Conservation (phyloP, 2,888 invertebrate genomes). For the Zonitis immaculata region DNA sequence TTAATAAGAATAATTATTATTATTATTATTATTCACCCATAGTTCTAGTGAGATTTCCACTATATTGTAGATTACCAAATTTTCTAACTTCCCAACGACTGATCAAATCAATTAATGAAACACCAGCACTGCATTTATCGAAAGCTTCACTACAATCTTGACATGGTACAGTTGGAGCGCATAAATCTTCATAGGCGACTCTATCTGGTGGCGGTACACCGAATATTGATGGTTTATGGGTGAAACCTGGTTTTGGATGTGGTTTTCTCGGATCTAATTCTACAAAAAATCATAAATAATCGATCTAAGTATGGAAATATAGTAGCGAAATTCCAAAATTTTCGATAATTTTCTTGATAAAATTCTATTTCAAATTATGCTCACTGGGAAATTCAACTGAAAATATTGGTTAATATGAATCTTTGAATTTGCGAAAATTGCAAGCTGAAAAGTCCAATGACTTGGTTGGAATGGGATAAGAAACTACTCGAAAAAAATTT, state of each 20-base stretch:
- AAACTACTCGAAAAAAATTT: too few relatives aligned
- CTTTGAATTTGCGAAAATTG: too few relatives aligned
- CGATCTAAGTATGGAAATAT: too few relatives aligned
- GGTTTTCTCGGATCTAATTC: constrained; percentile 48
- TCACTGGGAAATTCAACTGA: too few relatives aligned
- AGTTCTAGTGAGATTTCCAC: constrained; percentile 52
- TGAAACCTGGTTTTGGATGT: not conserved
- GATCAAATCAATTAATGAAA: constrained; percentile 56
- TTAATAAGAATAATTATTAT: not conserved
- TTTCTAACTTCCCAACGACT: constrained; percentile 53
- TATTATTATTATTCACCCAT: constrained; percentile 42
- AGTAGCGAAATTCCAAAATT: too few relatives aligned
- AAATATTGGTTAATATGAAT: too few relatives aligned
- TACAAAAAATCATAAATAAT: constrained; percentile 23
- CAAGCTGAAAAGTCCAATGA: too few relatives aligned
- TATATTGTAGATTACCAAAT: constrained; percentile 57
- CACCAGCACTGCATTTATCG: constrained; percentile 55
- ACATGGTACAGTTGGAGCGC: constrained; percentile 58
- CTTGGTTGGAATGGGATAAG: too few relatives aligned
- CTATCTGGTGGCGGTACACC: constrained; percentile 58
- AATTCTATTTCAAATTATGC: too few relatives aligned
- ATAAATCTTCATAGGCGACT: constrained; percentile 51
- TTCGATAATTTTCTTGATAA: too few relatives aligned
- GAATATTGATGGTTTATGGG: constrained; percentile 41
- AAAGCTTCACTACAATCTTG: constrained; percentile 56